These are phyloP conservation scores for Arvicanthis niloticus DNA, from an alignment of 2,113 vertebrate species.

Conservation along the genomic window DNA sequence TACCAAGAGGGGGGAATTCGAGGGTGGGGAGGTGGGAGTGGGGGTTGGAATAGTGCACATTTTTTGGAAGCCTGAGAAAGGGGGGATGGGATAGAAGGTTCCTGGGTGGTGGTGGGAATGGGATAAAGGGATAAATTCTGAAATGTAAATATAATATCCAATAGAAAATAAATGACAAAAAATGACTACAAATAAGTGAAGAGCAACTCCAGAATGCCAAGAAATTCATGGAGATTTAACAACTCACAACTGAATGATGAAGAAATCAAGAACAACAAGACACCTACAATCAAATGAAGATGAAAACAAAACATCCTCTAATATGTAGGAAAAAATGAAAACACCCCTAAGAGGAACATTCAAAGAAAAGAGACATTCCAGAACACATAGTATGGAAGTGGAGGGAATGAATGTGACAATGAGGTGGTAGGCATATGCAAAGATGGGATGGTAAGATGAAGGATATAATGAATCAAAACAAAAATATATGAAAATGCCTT, in stretches of 20 bases:
- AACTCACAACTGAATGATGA: background rate
- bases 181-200: background rate
- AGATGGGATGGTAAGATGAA: background rate
- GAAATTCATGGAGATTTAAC: background rate
- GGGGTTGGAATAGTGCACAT: too few species aligned
- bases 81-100: too few species aligned
- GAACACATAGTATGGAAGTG: background rate
- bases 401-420: background rate
- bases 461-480: background rate
- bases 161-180: background rate
- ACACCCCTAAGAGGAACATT: background rate
- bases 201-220: background rate
- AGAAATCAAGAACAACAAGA: background rate
- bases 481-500: background rate
- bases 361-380: background rate
- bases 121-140: too few species aligned
- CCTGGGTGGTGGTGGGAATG: too few species aligned
- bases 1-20: too few species aligned
- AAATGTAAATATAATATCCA: too few species aligned
- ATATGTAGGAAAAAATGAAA: too few species aligned
- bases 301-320: too few species aligned
- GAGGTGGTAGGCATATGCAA: background rate
- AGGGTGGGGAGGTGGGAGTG: too few species aligned
- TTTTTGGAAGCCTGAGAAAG: too few species aligned
- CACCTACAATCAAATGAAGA: background rate